Conservation (phyloP, 2,797 vertebrate species). For the Leuciscus waleckii region DNA sequence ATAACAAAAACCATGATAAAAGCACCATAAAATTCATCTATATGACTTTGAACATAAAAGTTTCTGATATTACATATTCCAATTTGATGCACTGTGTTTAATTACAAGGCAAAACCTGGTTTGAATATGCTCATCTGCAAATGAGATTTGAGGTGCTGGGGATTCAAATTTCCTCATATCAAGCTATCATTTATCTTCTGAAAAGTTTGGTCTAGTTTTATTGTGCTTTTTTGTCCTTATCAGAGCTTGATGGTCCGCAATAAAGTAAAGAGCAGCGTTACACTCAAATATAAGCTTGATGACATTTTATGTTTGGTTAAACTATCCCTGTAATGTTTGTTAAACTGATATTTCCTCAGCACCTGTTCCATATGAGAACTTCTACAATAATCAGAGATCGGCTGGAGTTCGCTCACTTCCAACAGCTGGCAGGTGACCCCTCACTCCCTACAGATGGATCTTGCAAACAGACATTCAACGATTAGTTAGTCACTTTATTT, state of each 20-base stretch:
- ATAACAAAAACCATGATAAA: no score
- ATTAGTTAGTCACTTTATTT: neutral
- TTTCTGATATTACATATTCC: neutral
- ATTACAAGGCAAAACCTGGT: neutral
- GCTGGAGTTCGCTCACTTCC: conserved; percentile 57
- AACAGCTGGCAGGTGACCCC: conserved; percentile 66
- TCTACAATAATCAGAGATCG: conserved; percentile 84
- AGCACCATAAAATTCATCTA: no score
- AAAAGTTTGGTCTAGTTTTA: neutral
- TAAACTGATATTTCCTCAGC: conserved; percentile 70
- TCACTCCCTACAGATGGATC: neutral
- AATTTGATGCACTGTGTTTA: neutral
- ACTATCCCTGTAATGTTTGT: neutral
- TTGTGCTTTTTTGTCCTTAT: neutral
- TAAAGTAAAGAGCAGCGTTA: neutral
- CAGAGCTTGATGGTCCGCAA: neutral
- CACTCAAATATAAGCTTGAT: neutral
- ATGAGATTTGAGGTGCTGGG: neutral
- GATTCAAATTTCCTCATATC: neutral
- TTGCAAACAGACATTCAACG: neutral
- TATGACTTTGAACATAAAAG: no score
- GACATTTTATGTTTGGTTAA: neutral
- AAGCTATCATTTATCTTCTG: neutral
- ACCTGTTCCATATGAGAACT: conserved; percentile 90
- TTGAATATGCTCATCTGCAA: neutral